These are phyloP conservation scores for Cheiracanthium punctorium DNA, from an alignment of 2,888 invertebrate genomes.

Conservation along the genomic window DNA sequence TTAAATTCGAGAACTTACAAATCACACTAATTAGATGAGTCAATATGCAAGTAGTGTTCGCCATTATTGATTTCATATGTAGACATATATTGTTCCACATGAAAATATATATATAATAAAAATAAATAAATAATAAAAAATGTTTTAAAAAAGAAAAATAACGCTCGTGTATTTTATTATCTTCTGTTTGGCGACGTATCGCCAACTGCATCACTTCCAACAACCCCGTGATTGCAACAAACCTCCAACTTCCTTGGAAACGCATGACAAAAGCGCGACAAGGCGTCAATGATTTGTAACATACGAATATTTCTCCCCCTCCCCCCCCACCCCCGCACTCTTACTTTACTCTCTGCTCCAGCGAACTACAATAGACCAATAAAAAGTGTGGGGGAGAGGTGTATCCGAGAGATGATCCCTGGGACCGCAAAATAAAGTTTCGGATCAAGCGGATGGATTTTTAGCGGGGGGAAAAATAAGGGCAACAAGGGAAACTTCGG, in stretches of 20 bases:
- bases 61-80: too few relatives aligned
- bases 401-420: constrained; percentile 11
- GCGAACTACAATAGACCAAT: background rate
- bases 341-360: too few relatives aligned
- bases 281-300: constrained; percentile 31
- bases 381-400: background rate
- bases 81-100: too few relatives aligned
- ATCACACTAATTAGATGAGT: too few relatives aligned
- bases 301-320: constrained; percentile 25
- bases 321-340: background rate
- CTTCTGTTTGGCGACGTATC: background rate
- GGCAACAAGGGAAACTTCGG: constrained; percentile 4
- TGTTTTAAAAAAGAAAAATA: too few relatives aligned
- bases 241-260: constrained; percentile 32
- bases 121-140: background rate
- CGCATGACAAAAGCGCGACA: constrained; percentile 60
- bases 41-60: too few relatives aligned
- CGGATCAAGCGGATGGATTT: constrained; percentile 15
- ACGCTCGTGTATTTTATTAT: background rate
- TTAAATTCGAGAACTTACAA: too few relatives aligned
- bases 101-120: background rate
- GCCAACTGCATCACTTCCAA: background rate
- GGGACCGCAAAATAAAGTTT: constrained; percentile 34
- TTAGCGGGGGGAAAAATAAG: constrained; percentile 13
- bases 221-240: constrained; percentile 14